phyloP scores from a whole-genome alignment of 2,113 vertebrate genomes.

The Platycercus adscitus region DNA sequence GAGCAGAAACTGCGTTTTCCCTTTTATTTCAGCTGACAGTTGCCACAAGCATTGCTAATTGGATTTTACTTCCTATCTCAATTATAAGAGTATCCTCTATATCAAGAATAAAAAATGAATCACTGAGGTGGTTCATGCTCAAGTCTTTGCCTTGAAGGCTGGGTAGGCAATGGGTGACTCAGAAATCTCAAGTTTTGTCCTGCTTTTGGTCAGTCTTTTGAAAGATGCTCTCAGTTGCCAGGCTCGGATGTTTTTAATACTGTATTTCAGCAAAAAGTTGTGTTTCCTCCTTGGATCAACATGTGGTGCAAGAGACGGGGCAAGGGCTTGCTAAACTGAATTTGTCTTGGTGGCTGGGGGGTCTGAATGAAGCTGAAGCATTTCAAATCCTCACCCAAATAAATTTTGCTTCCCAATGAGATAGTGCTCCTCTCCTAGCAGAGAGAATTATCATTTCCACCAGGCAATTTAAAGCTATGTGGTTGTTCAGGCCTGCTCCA shows the following conservation, averaged over 20 bases:
- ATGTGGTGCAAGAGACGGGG: not conserved
- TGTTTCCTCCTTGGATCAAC: not conserved
- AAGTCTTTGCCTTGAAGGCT: not conserved
- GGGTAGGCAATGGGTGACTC: not conserved
- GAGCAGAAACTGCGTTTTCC: not conserved
- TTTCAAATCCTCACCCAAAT: constrained; percentile 3
- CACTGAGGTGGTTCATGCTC: rapidly evolving
- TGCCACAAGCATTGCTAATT: not conserved
- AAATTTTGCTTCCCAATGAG: not conserved
- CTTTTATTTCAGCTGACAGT: not conserved
- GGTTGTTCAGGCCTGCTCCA: not conserved
- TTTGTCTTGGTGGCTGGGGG: not conserved
- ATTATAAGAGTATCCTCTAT: not conserved
- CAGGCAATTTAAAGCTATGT: not conserved
- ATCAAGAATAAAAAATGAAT: not conserved
- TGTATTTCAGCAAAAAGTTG: not conserved
- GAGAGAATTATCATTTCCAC: not conserved
- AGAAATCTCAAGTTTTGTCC: not conserved
- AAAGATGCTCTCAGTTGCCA: not conserved
- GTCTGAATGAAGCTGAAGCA: not conserved
- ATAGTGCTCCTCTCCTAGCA: not conserved
- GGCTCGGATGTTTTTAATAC: not conserved
- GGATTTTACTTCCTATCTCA: not conserved
- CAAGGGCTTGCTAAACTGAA: not conserved
- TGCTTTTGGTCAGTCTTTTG: not conserved